Evolutionary conservation across 2,888 invertebrate genomes (phyloP).

Genomic region (Archaeoteleia sp.): DNA sequence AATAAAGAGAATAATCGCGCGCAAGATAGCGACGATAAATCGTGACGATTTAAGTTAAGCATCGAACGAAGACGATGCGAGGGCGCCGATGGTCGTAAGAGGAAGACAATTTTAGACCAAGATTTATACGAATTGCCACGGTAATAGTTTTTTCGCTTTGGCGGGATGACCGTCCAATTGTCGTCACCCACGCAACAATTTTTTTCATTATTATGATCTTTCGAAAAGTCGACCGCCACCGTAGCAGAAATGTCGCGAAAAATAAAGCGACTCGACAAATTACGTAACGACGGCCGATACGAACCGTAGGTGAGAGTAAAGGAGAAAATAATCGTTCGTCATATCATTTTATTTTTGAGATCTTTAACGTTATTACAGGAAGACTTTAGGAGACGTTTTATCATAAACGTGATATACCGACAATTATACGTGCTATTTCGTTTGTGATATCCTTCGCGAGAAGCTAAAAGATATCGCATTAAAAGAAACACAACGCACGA

Average conservation of each 20-base stretch:
- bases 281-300: constrained; percentile 50
- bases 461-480: neutral
- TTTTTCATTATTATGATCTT: constrained; percentile 19
- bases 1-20: constrained; percentile 39
- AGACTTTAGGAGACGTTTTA: constrained; percentile 12
- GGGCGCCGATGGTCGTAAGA: constrained; percentile 49
- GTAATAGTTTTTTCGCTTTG: constrained; percentile 51
- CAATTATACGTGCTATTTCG: constrained; percentile 10
- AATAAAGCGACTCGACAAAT: constrained; percentile 5
- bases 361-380: constrained; percentile 11
- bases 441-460: neutral
- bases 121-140: constrained; percentile 64
- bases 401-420: constrained; percentile 14
- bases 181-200: constrained; percentile 59
- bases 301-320: constrained; percentile 17
- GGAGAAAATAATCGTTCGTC: constrained; percentile 9
- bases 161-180: constrained; percentile 58
- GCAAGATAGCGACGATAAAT: constrained; percentile 49
- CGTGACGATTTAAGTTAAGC: constrained; percentile 43
- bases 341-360: constrained; percentile 6
- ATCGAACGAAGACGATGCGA: no score
- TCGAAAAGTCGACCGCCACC: neutral
- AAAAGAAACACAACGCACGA: constrained; percentile 5
- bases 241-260: constrained; percentile 4
- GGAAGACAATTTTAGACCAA: constrained; percentile 65